Evolutionary conservation across 2,113 vertebrate genomes (phyloP).

Genomic region (Otus sunia): DNA sequence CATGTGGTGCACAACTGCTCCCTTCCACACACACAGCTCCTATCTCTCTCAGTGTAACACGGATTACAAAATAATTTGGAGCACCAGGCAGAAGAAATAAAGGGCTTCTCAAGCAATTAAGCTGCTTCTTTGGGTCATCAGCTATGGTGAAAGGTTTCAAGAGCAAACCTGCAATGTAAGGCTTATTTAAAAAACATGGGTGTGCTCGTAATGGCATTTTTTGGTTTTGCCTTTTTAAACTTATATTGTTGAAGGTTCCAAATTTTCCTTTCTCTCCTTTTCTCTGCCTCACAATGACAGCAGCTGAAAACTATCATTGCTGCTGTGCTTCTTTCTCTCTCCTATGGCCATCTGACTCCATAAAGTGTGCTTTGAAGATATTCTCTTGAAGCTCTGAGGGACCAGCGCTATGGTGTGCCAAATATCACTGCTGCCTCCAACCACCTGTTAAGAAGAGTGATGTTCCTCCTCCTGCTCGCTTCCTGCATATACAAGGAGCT

Average conservation of each 20-base stretch:
- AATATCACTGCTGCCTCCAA: not conserved
- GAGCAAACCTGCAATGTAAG: not conserved
- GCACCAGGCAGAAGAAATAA: not conserved
- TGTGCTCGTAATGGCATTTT: not conserved
- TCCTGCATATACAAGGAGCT: not conserved
- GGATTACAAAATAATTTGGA: not conserved
- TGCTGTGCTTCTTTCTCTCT: not conserved
- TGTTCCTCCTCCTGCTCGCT: not conserved
- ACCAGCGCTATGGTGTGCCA: not conserved
- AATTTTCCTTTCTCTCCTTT: not conserved
- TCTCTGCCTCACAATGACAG: not conserved
- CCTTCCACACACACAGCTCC: not conserved
- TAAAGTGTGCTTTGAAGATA: not conserved
- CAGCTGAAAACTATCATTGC: not conserved
- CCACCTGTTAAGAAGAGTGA: not conserved
- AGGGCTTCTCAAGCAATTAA: not conserved
- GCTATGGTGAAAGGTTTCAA: not conserved
- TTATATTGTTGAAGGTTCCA: not conserved
- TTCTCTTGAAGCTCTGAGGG: not conserved
- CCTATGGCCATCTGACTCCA: not conserved
- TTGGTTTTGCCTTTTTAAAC: not conserved
- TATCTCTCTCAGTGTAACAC: not conserved
- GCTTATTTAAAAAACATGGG: not conserved
- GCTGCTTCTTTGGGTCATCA: not conserved
- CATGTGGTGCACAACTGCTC: not conserved